Evolutionary conservation across 2,888 invertebrate genomes (phyloP).

Genomic region (Dioctria rufipes): DNA sequence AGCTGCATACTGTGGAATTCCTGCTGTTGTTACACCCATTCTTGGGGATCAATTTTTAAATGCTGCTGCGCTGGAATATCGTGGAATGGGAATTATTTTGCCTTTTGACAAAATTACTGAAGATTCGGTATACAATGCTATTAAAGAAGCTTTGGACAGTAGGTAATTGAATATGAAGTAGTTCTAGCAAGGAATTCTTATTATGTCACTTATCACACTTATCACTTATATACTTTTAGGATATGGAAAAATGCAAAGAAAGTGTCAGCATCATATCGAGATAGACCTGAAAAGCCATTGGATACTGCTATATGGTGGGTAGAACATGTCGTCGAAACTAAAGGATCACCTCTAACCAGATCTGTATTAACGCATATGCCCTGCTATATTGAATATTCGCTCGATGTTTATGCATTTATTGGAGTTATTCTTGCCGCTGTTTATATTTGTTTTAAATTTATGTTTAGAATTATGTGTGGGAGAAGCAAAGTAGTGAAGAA

Average conservation of each 20-base stretch:
- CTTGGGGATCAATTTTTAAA: constrained; percentile 79
- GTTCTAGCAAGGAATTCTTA: too few relatives aligned
- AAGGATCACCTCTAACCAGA: constrained; percentile 74
- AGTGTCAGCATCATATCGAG: constrained; percentile 73
- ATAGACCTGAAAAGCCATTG: constrained; percentile 74
- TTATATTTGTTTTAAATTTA: background rate
- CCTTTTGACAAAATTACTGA: constrained; percentile 73
- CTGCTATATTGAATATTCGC: constrained; percentile 67
- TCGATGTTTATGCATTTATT: constrained; percentile 66
- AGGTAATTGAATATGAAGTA: background rate
- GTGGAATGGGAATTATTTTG: constrained; percentile 74
- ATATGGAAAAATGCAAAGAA: constrained; percentile 69
- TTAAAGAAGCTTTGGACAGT: constrained; percentile 69
- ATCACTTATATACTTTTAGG: background rate
- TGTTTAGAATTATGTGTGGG: background rate
- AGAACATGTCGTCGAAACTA: constrained; percentile 76
- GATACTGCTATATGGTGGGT: constrained; percentile 79
- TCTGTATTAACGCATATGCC: constrained; percentile 69
- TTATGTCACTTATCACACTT: background rate
- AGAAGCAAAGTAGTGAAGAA: background rate
- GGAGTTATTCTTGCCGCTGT: background rate
- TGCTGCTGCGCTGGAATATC: constrained; percentile 73
- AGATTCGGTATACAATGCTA: constrained; percentile 71
- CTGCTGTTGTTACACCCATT: constrained; percentile 78
- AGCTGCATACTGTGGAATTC: constrained; percentile 77